Base-by-base conservation (phyloP, 2,113 vertebrate species). In the Calyptomena viridis region DNA sequence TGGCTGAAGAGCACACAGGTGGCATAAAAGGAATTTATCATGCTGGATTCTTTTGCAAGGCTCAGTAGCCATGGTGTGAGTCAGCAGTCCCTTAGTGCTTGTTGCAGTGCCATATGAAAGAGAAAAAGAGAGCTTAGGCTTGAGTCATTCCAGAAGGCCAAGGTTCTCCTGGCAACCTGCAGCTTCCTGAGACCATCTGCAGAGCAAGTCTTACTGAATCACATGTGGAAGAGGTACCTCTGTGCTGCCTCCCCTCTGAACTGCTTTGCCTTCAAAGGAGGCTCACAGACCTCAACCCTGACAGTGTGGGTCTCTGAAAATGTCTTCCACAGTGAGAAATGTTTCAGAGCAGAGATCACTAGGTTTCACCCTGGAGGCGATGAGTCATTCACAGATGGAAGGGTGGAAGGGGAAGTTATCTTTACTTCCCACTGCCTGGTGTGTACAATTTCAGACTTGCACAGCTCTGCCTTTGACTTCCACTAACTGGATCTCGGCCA, bases 351-450 rank as follows among this genome's bases (percentile, higher is more conserved):
- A 73, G 50, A 42, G 28, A 68, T 71, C n/a, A 12, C 17, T 30
- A 42, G 66, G 58, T 73, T 87, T 89, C 64, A 76, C 79, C 62
- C 71, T 52, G 58, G 77, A 75, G 77, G 60, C 5, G 0, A 19
- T 72, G 69, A 94, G 58, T 75, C 55, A 58, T 30, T 63, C 71
- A 24, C 74, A 93, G 93, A 90, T 83, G 81, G 87, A 79, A 56
- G 47, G 58, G 53, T 91, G 84, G 87, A 94, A 95, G 78, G 78
- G 84, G 84, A 91, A 91, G 84, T 72, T 85, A 11, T 89, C 89
- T 90, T 87, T 91, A 44, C 49, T 84, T 96, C 74, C 66, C 91
- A 73, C 75, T 80, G 78, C 21, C 3, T 84, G 53, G 14, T 82
- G 49, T 89, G 25, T 89, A 50, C 47, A 42, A 6, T 93, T 93